Percentiles rank a stretch among this genome's conserved stretches.
Conservation (phyloP, 2,797 vertebrate genomes). For the Notolepis coatsorum region DNA sequence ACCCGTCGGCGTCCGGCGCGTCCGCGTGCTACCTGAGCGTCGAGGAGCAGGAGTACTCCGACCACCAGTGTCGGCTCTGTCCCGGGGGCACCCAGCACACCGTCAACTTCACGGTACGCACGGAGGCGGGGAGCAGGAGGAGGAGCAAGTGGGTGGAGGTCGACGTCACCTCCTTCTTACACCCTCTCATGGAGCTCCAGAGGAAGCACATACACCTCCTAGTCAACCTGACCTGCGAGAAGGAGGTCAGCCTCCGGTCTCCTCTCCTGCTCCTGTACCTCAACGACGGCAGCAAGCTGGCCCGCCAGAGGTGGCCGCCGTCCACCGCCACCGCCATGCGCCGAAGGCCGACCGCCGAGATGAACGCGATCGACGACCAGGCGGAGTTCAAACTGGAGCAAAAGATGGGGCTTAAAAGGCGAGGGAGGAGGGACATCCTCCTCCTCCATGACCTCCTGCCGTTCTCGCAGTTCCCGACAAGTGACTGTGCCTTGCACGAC, state of each 20-base stretch:
- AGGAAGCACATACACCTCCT: slow-evolving; percentile 84
- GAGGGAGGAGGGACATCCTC: slow-evolving; percentile 78
- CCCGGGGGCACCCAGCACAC: slow-evolving; percentile 61
- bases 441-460: slow-evolving; percentile 81
- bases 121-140: slow-evolving; percentile 64
- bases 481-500: slow-evolving; percentile 91
- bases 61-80: slow-evolving; percentile 69
- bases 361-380: slow-evolving; percentile 34
- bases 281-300: slow-evolving; percentile 86
- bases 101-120: slow-evolving; percentile 77
- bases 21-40: slow-evolving; percentile 82
- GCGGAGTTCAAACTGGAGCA: slow-evolving; percentile 41
- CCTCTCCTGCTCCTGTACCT: slow-evolving; percentile 93
- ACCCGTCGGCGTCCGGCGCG: slow-evolving; percentile 53
- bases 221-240: slow-evolving; percentile 86
- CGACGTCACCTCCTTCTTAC: slow-evolving; percentile 88
- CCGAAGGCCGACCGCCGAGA: slow-evolving; percentile 17
- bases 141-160: slow-evolving; percentile 88
- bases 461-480: slow-evolving; percentile 80
- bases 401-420: slow-evolving; percentile 60
- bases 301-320: slow-evolving; percentile 72
- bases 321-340: slow-evolving; percentile 8
- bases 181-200: slow-evolving; percentile 80
- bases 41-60: slow-evolving; percentile 62
- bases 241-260: slow-evolving; percentile 67